Evolutionary conservation across 2,888 invertebrate species (phyloP).

Genomic region (Ellobium chinense): DNA sequence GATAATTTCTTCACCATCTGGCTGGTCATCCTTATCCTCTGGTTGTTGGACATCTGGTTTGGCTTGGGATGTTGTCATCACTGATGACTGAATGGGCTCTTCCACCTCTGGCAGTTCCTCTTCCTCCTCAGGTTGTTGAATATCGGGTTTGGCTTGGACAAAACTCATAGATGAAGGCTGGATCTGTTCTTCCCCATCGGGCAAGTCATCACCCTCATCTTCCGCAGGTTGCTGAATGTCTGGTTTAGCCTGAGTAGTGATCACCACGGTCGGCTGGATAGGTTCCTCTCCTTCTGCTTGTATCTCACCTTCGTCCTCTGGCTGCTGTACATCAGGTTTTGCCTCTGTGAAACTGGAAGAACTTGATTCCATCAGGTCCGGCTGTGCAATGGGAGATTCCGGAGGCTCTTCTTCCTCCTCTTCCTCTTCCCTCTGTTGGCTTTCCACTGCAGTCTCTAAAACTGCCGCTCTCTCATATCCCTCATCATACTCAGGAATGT

Average conservation of each 20-base stretch:
- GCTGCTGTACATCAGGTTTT: constrained; percentile 47
- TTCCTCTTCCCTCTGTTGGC: not conserved
- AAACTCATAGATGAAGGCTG: not conserved
- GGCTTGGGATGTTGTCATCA: constrained; percentile 4
- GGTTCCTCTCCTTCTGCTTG: constrained; percentile 14
- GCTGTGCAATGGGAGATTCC: not conserved
- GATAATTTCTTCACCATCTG: constrained; percentile 39
- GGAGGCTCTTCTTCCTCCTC: not conserved
- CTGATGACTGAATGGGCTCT: constrained; percentile 25
- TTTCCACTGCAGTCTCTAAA: not conserved
- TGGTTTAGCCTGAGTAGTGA: constrained; percentile 48
- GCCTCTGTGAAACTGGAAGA: constrained; percentile 23
- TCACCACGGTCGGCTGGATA: constrained; percentile 29
- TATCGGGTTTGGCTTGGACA: constrained; percentile 44
- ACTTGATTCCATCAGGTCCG: not conserved
- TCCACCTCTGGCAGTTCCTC: constrained; percentile 27
- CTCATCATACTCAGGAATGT: constrained; percentile 78
- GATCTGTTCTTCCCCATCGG: constrained; percentile 18
- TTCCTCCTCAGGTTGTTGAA: constrained; percentile 43
- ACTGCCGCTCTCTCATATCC: constrained; percentile 41
- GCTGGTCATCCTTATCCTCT: constrained; percentile 32
- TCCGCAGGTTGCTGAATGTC: constrained; percentile 39
- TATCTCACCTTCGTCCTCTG: constrained; percentile 16
- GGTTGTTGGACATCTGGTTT: constrained; percentile 36
- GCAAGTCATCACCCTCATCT: constrained; percentile 4